Evolutionary conservation across 1,140 invertebrate species (phyloP).

Genomic region (Drosophila watanabei): DNA sequence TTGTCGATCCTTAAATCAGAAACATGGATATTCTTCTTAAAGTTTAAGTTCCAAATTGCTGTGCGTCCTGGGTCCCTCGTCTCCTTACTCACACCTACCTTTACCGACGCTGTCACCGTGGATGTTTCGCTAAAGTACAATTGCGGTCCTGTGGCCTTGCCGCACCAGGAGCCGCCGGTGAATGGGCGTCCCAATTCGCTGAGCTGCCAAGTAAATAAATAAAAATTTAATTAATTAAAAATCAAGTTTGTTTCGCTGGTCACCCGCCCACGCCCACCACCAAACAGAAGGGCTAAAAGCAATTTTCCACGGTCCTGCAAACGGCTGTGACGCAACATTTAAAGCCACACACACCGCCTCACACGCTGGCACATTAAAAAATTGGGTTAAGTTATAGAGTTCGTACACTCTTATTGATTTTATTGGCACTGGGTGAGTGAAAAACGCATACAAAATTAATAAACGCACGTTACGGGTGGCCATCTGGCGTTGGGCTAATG

Average conservation of each 20-base stretch:
- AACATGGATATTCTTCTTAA: too few species aligned
- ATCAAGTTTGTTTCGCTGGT: constrained; percentile 61
- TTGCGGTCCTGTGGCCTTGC: constrained; percentile 90
- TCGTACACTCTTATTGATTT: constrained; percentile 43
- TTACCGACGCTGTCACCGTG: constrained; percentile 92
- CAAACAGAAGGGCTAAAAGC: constrained; percentile 39
- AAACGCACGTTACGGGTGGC: constrained; percentile 45
- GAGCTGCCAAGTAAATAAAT: constrained; percentile 87
- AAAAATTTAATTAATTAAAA: constrained; percentile 79
- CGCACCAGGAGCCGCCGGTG: constrained; percentile 94
- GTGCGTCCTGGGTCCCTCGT: not conserved
- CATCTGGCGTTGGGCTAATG: constrained; percentile 70
- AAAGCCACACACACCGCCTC: constrained; percentile 31
- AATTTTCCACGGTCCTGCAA: constrained; percentile 30
- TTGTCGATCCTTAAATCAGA: not conserved
- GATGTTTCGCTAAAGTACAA: constrained; percentile 95
- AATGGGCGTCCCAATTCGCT: constrained; percentile 93
- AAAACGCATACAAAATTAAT: constrained; percentile 69
- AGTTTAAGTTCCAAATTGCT: not conserved
- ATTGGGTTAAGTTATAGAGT: constrained; percentile 67
- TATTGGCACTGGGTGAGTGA: constrained; percentile 44
- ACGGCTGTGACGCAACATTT: constrained; percentile 48
- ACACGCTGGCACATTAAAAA: constrained; percentile 43
- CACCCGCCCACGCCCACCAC: constrained; percentile 34
- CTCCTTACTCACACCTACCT: constrained; percentile 74